Evolutionary conservation across 2,797 vertebrate species (phyloP).

Genomic region (Atherinosoma microstoma): DNA sequence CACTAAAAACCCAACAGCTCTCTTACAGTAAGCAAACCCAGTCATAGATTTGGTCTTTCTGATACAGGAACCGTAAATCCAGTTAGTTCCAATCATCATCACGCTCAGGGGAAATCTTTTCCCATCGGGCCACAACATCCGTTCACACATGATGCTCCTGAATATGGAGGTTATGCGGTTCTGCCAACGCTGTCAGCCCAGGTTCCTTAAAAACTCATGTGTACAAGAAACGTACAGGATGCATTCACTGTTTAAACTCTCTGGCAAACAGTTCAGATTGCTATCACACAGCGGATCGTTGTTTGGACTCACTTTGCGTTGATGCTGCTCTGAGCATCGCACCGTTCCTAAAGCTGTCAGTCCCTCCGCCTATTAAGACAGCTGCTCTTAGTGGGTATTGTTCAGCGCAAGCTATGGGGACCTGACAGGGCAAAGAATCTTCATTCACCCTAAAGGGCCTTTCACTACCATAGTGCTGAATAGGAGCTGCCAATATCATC

Average conservation of each 20-base stretch:
- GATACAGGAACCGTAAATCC: conserved; percentile 59
- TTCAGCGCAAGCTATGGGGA: conserved; percentile 62
- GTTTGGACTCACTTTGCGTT: conserved; percentile 45
- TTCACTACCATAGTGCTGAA: conserved; percentile 72
- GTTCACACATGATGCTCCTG: conserved; percentile 62
- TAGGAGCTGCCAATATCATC: conserved; percentile 79
- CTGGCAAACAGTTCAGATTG: conserved; percentile 48
- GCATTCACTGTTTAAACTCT: conserved; percentile 40
- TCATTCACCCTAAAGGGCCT: conserved; percentile 75
- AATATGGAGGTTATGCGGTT: conserved; percentile 34
- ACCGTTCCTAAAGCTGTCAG: conserved; percentile 71
- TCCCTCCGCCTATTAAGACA: conserved; percentile 78
- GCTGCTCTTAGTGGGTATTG: conserved; percentile 75
- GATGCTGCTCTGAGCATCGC: conserved; percentile 49
- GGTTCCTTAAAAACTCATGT: conserved; percentile 26
- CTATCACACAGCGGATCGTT: conserved; percentile 68
- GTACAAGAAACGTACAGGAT: conserved; percentile 58
- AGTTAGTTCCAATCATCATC: conserved; percentile 62
- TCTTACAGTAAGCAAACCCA: conserved; percentile 33
- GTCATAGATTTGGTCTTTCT: conserved; percentile 36
- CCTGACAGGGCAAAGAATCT: conserved; percentile 79
- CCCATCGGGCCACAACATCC: conserved; percentile 54
- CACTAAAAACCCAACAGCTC: conserved; percentile 37
- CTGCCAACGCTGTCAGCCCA: conserved; percentile 65
- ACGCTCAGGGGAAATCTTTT: conserved; percentile 37